Evolutionary conservation across 1,140 invertebrate species (phyloP).

Genomic region (Drosophila saltans): DNA sequence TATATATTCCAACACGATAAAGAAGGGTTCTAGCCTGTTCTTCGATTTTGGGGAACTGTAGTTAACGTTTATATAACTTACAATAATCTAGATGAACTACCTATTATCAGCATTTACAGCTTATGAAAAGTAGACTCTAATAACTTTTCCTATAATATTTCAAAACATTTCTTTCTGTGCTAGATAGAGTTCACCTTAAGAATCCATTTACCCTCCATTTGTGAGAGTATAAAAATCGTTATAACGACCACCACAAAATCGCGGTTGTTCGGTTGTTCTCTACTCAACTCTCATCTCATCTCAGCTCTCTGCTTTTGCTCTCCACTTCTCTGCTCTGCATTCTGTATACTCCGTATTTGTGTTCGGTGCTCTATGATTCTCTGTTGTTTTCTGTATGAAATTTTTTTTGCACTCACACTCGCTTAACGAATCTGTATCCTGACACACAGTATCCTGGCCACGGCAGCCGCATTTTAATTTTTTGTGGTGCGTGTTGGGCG

Average conservation of each 20-base stretch:
- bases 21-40: too few species aligned
- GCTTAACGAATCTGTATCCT: constrained; percentile 59
- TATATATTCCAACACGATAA: too few species aligned
- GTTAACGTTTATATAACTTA: too few species aligned
- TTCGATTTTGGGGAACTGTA: too few species aligned
- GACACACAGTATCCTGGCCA: constrained; percentile 45
- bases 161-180: not conserved
- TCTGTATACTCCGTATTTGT: constrained; percentile 19
- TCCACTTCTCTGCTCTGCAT: not conserved
- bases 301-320: constrained; percentile 5
- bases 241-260: constrained; percentile 76
- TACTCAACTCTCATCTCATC: constrained; percentile 10
- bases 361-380: constrained; percentile 36
- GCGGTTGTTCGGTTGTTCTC: constrained; percentile 55
- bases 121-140: too few species aligned
- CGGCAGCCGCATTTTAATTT: constrained; percentile 72
- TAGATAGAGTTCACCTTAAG: not conserved
- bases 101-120: too few species aligned
- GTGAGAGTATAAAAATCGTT: constrained; percentile 62
- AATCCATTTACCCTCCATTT: not conserved
- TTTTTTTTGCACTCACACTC: constrained; percentile 58
- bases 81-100: too few species aligned
- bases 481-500: constrained; percentile 60
- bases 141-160: too few species aligned
- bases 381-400: constrained; percentile 56